Base-by-base conservation (phyloP, 2,888 invertebrate species). In the Eurois occulta region DNA sequence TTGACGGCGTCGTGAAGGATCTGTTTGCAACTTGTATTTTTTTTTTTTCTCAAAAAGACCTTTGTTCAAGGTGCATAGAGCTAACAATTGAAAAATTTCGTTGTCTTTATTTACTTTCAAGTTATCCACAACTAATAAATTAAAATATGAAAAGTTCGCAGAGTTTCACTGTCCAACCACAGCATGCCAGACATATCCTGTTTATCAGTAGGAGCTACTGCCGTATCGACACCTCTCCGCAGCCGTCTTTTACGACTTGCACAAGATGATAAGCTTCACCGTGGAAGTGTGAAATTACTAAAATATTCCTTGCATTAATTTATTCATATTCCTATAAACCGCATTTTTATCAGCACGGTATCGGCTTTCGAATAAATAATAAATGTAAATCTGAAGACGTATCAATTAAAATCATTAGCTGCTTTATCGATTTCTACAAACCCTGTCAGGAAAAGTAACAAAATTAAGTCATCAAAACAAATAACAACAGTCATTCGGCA, bases 391-490 rank as follows among this genome's bases (percentile, higher is more conserved):
- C 65, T 55, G 72, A 64, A 72, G 65, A 80, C 68, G 75, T 77
- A 74, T 78, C 62, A 79, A 87, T 84, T 84, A 84, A 88, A 85
- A 78, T 69, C 74, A 79, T 81, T 78, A 84, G 74, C 72, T 76
- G 66, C 64, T 83, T 88, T 90, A 90, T 90, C 84, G 88, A 89
- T 87, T 88, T 90, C 85, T 77, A 87, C 88, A 90, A 91, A 85
- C 83, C 78, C 75, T 75, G 75, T 84, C 83, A 78, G 74, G 79
- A 81, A 87, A 84, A 84, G 81, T 77, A 87, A 87, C 83, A 85
- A 88, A 90, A 93, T 91, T 89, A 91, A 91, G 91, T 85, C 89
- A 91, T 93, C 90, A 91, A 90, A 89, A 88, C 87, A 89, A 91
- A 90, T 90, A 90, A 91, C 87, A 79, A 83, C 80, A 77, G 81